Evolutionary conservation across 2,888 invertebrate genomes (phyloP).

Genomic region (Cheilosia scutellata): DNA sequence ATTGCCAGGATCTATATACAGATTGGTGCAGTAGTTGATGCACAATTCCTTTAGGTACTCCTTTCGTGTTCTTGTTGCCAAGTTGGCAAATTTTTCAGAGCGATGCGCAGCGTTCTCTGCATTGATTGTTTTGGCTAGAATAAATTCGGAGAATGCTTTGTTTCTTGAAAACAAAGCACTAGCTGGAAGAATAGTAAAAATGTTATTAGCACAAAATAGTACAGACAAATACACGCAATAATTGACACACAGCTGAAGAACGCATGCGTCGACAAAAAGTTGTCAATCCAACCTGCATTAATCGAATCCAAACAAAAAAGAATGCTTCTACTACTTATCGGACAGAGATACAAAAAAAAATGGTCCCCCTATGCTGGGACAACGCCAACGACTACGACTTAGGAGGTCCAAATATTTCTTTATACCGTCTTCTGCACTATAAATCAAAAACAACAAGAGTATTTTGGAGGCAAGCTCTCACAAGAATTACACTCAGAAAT

Average conservation of each 20-base stretch:
- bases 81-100: conserved; percentile 97
- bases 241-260: not conserved
- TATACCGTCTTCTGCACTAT: too few relatives aligned
- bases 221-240: not conserved
- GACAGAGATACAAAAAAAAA: too few relatives aligned
- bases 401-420: too few relatives aligned
- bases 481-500: too few relatives aligned
- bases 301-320: too few relatives aligned
- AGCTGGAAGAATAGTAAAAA: conserved; percentile 82
- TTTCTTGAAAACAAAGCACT: conserved; percentile 95
- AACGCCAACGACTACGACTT: too few relatives aligned
- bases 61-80: conserved; percentile 97
- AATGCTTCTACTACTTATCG: too few relatives aligned
- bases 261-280: too few relatives aligned
- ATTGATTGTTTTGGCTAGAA: conserved; percentile 97
- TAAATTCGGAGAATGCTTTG: conserved; percentile 96
- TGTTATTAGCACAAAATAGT: not conserved
- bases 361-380: too few relatives aligned
- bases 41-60: conserved; percentile 98
- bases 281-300: too few relatives aligned
- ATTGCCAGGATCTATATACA: conserved; percentile 92
- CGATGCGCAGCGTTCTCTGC: conserved; percentile 98
- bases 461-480: too few relatives aligned
- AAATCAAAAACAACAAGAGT: too few relatives aligned
- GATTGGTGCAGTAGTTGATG: conserved; percentile 91